A percentile compares a stretch with the other conserved stretches of the same genome.
These are phyloP conservation scores for Drosophila varians DNA, from an alignment of 1,140 invertebrate species.

Conservation along the genomic window DNA sequence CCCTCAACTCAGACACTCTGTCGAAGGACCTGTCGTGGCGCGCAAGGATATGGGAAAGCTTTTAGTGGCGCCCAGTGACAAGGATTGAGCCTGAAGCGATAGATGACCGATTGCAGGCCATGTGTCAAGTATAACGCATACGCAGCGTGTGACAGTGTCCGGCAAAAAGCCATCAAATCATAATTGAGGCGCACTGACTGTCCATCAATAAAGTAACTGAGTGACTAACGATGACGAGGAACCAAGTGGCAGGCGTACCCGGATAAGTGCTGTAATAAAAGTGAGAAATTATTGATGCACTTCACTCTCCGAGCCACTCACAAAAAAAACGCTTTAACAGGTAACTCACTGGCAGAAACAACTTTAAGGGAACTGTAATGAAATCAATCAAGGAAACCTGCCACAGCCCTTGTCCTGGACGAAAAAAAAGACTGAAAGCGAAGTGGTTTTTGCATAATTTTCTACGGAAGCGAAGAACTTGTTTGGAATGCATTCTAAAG, in stretches of 20 bases:
- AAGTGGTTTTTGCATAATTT: conserved; percentile 27
- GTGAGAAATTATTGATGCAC: conserved; percentile 39
- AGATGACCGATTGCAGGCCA: conserved; percentile 17
- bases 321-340: background rate
- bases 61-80: conserved; percentile 36
- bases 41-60: conserved; percentile 19
- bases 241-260: conserved; percentile 21
- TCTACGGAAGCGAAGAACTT: background rate
- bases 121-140: conserved; percentile 42
- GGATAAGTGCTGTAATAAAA: conserved; percentile 50
- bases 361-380: conserved; percentile 13
- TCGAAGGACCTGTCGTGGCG: background rate
- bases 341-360: background rate
- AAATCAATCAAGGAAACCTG: conserved; percentile 23
- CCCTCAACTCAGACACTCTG: background rate
- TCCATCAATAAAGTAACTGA: conserved; percentile 45
- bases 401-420: background rate
- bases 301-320: background rate
- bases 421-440: background rate
- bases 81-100: conserved; percentile 37
- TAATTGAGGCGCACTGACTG: conserved; percentile 47
- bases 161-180: conserved; percentile 56
- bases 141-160: conserved; percentile 36
- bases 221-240: conserved; percentile 31
- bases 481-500: conserved; percentile 25